phyloP scores from a whole-genome alignment of 2,888 invertebrate genomes.

The Tolmerus cingulatus region DNA sequence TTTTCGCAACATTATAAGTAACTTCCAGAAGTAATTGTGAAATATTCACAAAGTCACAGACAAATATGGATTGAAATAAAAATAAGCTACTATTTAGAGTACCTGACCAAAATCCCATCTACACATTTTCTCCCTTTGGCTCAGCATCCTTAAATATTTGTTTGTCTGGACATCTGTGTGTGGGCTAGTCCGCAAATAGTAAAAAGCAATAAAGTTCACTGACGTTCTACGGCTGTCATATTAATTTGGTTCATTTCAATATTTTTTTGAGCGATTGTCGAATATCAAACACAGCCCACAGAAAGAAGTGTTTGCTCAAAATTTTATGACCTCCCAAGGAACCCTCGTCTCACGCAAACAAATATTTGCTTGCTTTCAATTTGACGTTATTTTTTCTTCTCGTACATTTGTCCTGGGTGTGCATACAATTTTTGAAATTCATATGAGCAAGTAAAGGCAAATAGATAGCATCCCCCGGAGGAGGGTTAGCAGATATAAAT shows the following conservation, averaged over 20 bases:
- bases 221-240: neutral
- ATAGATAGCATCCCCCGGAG: neutral
- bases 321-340: neutral
- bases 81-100: neutral
- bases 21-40: too few relatives aligned
- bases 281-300: neutral
- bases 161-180: neutral
- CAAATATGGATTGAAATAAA: neutral
- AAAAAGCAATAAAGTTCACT: neutral
- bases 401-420: neutral
- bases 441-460: neutral
- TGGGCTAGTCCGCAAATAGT: neutral
- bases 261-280: neutral
- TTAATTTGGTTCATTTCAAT: neutral
- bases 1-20: too few relatives aligned
- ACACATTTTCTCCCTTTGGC: neutral
- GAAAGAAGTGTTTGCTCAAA: neutral
- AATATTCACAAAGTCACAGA: too few relatives aligned
- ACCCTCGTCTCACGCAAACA: neutral
- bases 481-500: neutral
- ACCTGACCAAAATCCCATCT: neutral
- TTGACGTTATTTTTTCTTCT: neutral
- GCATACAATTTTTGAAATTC: constrained; percentile 2
- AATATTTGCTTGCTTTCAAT: neutral
- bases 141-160: neutral